Conservation (phyloP, 2,113 vertebrate species). For the Engystomops pustulosus region DNA sequence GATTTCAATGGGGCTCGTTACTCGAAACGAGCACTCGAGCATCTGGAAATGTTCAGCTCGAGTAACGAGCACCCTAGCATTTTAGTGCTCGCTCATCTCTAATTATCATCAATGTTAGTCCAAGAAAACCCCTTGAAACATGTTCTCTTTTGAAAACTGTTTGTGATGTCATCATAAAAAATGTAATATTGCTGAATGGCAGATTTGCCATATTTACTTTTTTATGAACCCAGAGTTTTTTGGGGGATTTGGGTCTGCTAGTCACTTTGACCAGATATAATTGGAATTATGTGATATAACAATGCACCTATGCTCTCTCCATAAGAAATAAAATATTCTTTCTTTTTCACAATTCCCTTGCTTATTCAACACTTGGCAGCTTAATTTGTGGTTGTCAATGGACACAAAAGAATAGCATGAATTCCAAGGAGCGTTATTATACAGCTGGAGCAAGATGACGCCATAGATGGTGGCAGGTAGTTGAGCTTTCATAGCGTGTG, state of each 20-base stretch:
- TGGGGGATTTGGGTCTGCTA: neutral
- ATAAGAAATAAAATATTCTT: neutral
- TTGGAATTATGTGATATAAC: neutral
- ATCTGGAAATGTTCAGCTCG: too few species aligned
- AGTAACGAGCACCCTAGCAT: too few species aligned
- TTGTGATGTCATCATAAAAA: too few species aligned
- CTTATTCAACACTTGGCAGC: constrained; percentile 19
- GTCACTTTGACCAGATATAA: neutral
- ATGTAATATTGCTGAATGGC: too few species aligned
- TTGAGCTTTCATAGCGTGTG: neutral
- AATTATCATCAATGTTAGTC: too few species aligned
- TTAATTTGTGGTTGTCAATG: constrained; percentile 16
- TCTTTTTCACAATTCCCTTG: neutral
- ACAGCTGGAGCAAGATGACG: neutral
- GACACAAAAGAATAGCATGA: neutral
- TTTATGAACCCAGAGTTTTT: neutral
- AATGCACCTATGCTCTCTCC: neutral
- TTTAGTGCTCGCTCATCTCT: too few species aligned
- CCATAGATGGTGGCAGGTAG: neutral
- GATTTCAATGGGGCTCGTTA: neutral
- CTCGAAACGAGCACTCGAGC: too few species aligned
- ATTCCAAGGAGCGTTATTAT: neutral
- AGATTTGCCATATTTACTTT: too few species aligned
- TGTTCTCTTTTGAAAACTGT: neutral
- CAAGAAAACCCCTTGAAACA: too few species aligned